A percentile compares a stretch with the other conserved stretches of the same genome.
Conservation (phyloP, 1,140 invertebrate genomes). For the Caenorhabditis brenneri region DNA sequence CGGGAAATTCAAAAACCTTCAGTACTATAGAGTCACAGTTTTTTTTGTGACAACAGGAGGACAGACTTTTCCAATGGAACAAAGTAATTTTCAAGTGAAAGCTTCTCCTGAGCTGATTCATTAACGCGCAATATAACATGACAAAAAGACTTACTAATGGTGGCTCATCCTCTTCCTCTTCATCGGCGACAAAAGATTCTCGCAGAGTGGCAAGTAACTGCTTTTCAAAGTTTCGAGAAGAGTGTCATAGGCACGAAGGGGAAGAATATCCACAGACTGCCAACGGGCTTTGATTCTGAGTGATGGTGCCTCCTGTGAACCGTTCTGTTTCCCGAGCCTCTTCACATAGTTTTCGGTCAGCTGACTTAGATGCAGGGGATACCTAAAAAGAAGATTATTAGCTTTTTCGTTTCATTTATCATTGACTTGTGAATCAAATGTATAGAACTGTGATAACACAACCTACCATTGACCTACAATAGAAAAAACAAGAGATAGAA, state of each 20-base stretch:
- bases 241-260: constrained; percentile 83
- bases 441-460: not conserved
- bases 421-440: not conserved
- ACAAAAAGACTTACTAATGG: too few species aligned
- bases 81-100: too few species aligned
- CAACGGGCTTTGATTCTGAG: constrained; percentile 84
- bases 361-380: constrained; percentile 60
- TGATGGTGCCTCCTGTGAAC: constrained; percentile 77
- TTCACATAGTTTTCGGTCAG: too few species aligned
- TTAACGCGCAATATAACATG: too few species aligned
- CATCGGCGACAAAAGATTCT: too few species aligned
- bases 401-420: not conserved
- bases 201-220: constrained; percentile 84
- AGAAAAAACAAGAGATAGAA: constrained; percentile 2
- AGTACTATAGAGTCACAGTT: too few species aligned
- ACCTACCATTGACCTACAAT: constrained; percentile 54
- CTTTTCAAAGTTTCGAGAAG: constrained; percentile 83
- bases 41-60: too few species aligned
- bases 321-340: constrained; percentile 49
- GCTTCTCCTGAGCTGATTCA: too few species aligned
- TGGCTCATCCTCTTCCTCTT: too few species aligned
- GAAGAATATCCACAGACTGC: constrained; percentile 88
- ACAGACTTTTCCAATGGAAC: too few species aligned
- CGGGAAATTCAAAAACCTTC: too few species aligned
- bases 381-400: constrained; percentile 59